Evolutionary conservation across 2,797 vertebrate genomes (phyloP), one percentile per base, ranked within the genome.

Genomic region (Cyclopterus lumpus): DNA sequence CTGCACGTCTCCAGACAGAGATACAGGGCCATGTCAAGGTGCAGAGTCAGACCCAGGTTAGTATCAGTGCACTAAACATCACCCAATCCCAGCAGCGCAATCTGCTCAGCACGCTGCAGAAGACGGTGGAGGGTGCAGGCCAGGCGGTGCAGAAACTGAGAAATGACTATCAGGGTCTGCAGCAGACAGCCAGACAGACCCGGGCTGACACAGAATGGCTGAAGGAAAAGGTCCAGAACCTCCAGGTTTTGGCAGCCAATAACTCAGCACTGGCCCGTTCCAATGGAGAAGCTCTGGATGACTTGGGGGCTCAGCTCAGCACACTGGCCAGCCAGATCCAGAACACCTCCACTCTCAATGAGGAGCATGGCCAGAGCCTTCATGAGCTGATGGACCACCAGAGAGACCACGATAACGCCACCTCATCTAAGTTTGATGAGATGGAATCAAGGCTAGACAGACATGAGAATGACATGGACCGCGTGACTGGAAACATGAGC

Each of bases 141-240:
- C 96, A 97, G 44, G 96, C 96, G 2, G 96, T 99, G 82, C 95
- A 98, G 91, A 96, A 95, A 87, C 95, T 99, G 67, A 98, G 96
- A 90, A 98, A 95, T 32, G 97, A 98, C 83, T 99, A 97, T 87
- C 97, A 98, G 90, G 95, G 94, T 85, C 92, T 99, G 78, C 97
- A 99, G 86, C 97, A 99, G 91, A 95, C 95, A 53, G 94, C 97
- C 67, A 93, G 97, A 75, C 97, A 98, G 90, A 96, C 95, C 42
- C 92, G 82, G 65, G 95, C 96, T 4, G 97, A 99, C 81, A 94
- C 95, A 0, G 95, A 97, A 55, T 99, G 97, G 97, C 91, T 99
- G 6, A 97, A 96, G 83, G 97, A 98, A 85, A 99, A 98, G 87
- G 94, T 99, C 9, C 97, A 97, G 88, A 97, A 95, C 87, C 94